Evolutionary conservation across 2,113 vertebrate species (phyloP), one percentile per base, ranked within the genome.

Genomic region (Rhodinocichla rosea): DNA sequence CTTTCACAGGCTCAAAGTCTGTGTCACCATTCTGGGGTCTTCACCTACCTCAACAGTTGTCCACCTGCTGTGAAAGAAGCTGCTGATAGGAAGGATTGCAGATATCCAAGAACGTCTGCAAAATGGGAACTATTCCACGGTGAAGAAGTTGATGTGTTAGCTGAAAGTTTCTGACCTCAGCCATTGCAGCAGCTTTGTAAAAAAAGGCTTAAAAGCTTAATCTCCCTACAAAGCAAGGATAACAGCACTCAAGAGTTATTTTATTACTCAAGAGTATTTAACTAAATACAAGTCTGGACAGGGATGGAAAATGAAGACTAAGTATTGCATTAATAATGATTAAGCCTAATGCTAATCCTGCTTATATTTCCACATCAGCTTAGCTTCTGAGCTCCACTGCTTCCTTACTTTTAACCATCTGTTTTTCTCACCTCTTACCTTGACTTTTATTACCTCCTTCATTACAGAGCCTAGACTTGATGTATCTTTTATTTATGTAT

Each of bases 271-370:
- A 63, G 50, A 77, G 33, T 21, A 33, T 83, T 92, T 87, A 77
- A 53, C 39, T 39, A 80, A 88, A 81, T n/a, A 20, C 63, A 89
- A 67, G 76, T 71, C 74, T 76, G 67, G 26, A 76, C 65, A 84
- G 37, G n/a, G 75, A 60, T 18, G 26, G 40, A 75, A 91, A 91
- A 94, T 44, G 7, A 89, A 84, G 57, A 78, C 65, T 71, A 92
- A 94, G 32, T 79, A 91, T 62, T 92, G 32, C 64, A 75, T 75
- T 83, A 89, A 55, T 77, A 92, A 79, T 68, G n/a, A 84, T 91
- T 75, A 89, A 92, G 33, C 18, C 33, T 62, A 56, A 73, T 79
- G 42, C 21, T 94, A 87, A 91, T 89, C 77, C 83, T 87, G 17
- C 49, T 89, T 84, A 33, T 76, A 82, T 91, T 92, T 95, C 70